phyloP scores from a whole-genome alignment of 2,888 invertebrate species.

The Drosophila merina region DNA sequence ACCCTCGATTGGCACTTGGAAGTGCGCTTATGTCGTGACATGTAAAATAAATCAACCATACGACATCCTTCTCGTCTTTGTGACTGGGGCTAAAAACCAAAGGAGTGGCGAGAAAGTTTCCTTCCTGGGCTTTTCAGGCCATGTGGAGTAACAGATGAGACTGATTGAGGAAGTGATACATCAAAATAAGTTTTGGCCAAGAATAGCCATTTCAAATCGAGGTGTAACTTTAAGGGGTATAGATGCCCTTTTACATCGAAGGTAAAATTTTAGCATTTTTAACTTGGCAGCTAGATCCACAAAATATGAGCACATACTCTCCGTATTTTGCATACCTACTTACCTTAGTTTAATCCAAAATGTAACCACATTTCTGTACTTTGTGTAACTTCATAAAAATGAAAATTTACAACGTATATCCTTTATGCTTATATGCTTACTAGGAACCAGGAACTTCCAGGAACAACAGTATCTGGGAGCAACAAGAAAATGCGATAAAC shows the following conservation, averaged over 20 bases:
- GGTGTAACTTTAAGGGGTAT: not conserved
- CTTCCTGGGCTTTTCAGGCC: conserved; percentile 28
- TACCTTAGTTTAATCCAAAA: conserved; percentile 71
- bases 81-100: conserved; percentile 49
- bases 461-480: conserved; percentile 21
- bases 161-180: conserved; percentile 1
- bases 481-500: conserved; percentile 63
- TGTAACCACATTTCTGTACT: conserved; percentile 77
- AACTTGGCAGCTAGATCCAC: not conserved
- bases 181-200: conserved; percentile 3
- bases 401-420: conserved; percentile 79
- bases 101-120: conserved; percentile 21
- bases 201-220: not conserved
- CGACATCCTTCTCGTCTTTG: conserved; percentile 25
- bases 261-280: not conserved
- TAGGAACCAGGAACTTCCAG: conserved; percentile 20
- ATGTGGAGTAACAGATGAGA: not conserved
- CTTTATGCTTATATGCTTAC: conserved; percentile 72
- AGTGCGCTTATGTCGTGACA: conserved; percentile 76
- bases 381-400: conserved; percentile 79
- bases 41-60: conserved; percentile 76
- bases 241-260: not conserved
- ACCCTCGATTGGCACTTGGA: conserved; percentile 58
- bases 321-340: conserved; percentile 47
- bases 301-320: conserved; percentile 25